phyloP scores from a whole-genome alignment of 2,888 invertebrate species.

The Drosophila nr. perissopoda region DNA sequence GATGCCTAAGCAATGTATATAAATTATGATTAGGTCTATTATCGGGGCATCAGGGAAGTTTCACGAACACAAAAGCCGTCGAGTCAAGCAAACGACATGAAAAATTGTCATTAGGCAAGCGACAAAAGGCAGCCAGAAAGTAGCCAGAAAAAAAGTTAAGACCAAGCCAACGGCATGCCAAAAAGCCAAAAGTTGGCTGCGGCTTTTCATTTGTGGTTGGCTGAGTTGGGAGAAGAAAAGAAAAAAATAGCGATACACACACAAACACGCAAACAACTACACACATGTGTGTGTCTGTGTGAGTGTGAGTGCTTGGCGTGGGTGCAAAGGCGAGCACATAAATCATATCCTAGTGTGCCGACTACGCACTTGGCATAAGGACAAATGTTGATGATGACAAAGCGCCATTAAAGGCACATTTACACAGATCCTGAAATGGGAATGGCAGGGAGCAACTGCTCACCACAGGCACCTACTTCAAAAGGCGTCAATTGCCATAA shows the following conservation, averaged over 20 bases:
- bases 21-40: constrained; percentile 78
- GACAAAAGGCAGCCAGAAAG: constrained; percentile 38
- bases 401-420: constrained; percentile 83
- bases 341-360: constrained; percentile 65
- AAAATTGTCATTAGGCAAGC: constrained; percentile 74
- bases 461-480: constrained; percentile 46
- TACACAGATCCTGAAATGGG: constrained; percentile 54
- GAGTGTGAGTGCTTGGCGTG: constrained; percentile 30
- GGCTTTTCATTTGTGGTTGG: constrained; percentile 58
- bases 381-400: constrained; percentile 83
- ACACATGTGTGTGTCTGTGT: constrained; percentile 32
- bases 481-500: constrained; percentile 68
- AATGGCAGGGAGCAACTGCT: neutral
- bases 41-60: constrained; percentile 58
- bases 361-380: constrained; percentile 73
- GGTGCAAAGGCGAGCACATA: constrained; percentile 64
- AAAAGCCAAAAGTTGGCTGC: constrained; percentile 58
- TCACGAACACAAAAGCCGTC: constrained; percentile 34
- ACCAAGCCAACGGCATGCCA: constrained; percentile 24
- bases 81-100: constrained; percentile 57
- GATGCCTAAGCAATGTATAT: constrained; percentile 57
- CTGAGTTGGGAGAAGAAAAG: constrained; percentile 10
- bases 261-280: constrained; percentile 7
- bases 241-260: constrained; percentile 30
- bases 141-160: constrained; percentile 31